Base-by-base conservation (phyloP, 2,888 invertebrate species). In the Tridacna gigas region DNA sequence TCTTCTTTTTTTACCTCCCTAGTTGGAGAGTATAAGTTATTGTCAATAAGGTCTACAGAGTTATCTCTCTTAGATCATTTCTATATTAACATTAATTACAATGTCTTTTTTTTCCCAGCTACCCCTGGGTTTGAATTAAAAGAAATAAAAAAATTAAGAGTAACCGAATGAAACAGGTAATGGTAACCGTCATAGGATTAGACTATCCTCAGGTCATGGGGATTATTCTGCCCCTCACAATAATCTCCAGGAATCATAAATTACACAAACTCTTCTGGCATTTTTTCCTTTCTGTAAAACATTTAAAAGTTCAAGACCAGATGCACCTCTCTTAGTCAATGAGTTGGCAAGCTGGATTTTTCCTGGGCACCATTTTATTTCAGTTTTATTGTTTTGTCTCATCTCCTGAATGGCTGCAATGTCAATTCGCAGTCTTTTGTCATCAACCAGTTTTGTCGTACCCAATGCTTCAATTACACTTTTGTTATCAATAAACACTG, bases 401-500 rank as follows among this genome's bases (percentile, higher is more conserved):
- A 79, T 77, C 69, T 75, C 75, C 56, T 47, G 25, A 25, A 77
- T 76, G 25, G 80, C 71, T 18, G 83, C 87, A 78, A 84, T 84
- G 61, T 87, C 84, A 18, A 87, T 77, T 18, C 79, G 45, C 9
- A 84, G 51, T 15, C 82, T 56, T 77, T 82, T 82, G 47, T 82
- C 86, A 20, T 78, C 83, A 7, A 86, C 86, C 20, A 86, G 60
- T 73, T 82, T 82, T 22, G 83, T 83, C 18, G 82, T 82, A n/a
- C 67, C 9, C 0, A 82, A 0, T 47, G 86, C 80, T n/a, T 82
- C 80, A 67, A 77, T 71, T 12, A 86, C 79, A 84, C 84, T 82
- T 60, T 67, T 80, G 51, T 83, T 83, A 76, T 81, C 83, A n/a
- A 51, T 61, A 63, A 66, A 82, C 48, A 63, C 77, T 2, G 25